Conservation (phyloP, 2,888 invertebrate genomes). For the Esperia sulphurella region DNA sequence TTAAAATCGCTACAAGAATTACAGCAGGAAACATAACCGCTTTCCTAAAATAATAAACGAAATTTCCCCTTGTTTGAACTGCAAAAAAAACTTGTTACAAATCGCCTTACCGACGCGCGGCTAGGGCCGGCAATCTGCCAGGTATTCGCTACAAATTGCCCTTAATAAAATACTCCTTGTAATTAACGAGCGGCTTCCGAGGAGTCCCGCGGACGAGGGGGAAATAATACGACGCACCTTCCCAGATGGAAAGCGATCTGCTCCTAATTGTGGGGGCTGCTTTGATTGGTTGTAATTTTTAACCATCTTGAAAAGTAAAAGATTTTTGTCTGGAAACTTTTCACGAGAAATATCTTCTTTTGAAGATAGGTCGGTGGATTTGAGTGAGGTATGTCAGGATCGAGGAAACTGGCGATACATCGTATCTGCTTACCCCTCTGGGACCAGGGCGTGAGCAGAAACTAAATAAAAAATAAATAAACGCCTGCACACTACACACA, state of each 20-base stretch:
- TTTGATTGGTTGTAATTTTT: conserved; percentile 17
- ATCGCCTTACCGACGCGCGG: conserved; percentile 37
- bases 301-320: conserved; percentile 6
- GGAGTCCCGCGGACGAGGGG: conserved; percentile 21
- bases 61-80: conserved; percentile 21
- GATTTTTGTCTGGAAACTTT: not conserved
- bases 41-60: conserved; percentile 8
- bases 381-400: too few relatives aligned
- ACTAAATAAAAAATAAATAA: too few relatives aligned
- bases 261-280: conserved; percentile 44
- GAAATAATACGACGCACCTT: conserved; percentile 71
- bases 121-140: conserved; percentile 52
- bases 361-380: too few relatives aligned
- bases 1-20: not conserved
- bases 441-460: too few relatives aligned
- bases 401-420: too few relatives aligned
- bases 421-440: too few relatives aligned
- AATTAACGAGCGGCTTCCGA: conserved; percentile 56
- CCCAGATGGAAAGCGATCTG: conserved; percentile 65
- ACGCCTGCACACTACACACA: too few relatives aligned
- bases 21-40: not conserved
- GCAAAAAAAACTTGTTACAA: conserved; percentile 32
- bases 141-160: conserved; percentile 73
- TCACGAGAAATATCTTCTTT: too few relatives aligned
- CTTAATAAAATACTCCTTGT: conserved; percentile 70